phyloP scores from a whole-genome alignment of 2,113 vertebrate genomes.

The Nicator chloris region DNA sequence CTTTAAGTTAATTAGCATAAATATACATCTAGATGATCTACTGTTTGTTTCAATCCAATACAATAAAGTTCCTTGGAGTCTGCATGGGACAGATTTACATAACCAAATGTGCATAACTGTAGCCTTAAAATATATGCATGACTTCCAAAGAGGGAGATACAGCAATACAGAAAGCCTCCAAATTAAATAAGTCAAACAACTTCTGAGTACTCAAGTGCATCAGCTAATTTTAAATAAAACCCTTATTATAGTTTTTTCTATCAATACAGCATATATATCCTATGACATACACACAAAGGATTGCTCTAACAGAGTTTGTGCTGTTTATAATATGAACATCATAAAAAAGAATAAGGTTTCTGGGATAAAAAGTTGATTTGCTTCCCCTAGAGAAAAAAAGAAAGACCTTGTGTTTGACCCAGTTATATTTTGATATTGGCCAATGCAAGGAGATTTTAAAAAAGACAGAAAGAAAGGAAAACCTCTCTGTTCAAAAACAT shows the following conservation, averaged over 20 bases:
- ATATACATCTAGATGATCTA: slow-evolving; percentile 67
- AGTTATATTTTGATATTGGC: slow-evolving; percentile 69
- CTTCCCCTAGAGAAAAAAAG: slow-evolving; percentile 52
- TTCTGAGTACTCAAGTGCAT: slow-evolving; percentile 72
- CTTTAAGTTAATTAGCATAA: slow-evolving; percentile 76
- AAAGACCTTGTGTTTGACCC: slow-evolving; percentile 56
- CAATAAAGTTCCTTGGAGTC: slow-evolving; percentile 72
- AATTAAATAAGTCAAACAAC: slow-evolving; percentile 79
- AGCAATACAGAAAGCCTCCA: slow-evolving; percentile 64
- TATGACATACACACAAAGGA: slow-evolving; percentile 72
- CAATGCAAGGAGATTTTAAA: not conserved
- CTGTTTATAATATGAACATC: slow-evolving; percentile 75
- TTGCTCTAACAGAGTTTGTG: slow-evolving; percentile 70
- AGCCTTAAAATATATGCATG: slow-evolving; percentile 74
- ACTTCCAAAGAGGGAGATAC: slow-evolving; percentile 68
- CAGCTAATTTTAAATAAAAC: slow-evolving; percentile 80
- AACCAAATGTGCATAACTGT: slow-evolving; percentile 72
- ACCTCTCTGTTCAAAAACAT: slow-evolving; percentile 32
- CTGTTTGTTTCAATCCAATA: slow-evolving; percentile 52
- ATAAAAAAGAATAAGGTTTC: slow-evolving; percentile 81
- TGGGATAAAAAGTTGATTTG: slow-evolving; percentile 78
- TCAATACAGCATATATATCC: slow-evolving; percentile 69
- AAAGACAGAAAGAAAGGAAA: not conserved
- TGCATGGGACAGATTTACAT: slow-evolving; percentile 73
- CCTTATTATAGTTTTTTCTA: slow-evolving; percentile 70